Evolutionary conservation across 2,888 invertebrate genomes (phyloP).

Genomic region (Parascotia fuliginaria): DNA sequence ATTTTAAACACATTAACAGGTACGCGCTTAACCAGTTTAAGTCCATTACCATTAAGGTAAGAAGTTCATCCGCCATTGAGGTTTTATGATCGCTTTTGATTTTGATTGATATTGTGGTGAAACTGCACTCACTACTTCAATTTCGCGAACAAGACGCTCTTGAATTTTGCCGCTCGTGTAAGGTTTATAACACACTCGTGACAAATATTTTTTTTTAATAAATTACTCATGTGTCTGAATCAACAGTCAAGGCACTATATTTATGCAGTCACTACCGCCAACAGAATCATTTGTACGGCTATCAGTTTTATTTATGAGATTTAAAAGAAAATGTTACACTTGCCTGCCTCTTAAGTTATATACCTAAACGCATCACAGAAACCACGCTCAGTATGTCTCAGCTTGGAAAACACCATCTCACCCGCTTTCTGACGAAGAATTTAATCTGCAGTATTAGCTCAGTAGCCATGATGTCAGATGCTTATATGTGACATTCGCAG

Average conservation of each 20-base stretch:
- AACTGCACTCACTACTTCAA: slow-evolving; percentile 52
- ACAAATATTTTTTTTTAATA: not conserved
- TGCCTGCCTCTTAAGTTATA: no score
- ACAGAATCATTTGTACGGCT: no score
- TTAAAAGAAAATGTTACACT: no score
- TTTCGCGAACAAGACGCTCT: slow-evolving; percentile 13
- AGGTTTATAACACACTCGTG: slow-evolving; percentile 17
- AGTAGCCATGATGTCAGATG: slow-evolving; percentile 45
- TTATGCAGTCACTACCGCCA: no score
- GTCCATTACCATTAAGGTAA: slow-evolving; percentile 69
- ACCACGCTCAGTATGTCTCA: not conserved
- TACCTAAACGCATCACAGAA: no score
- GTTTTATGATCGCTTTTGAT: slow-evolving; percentile 73
- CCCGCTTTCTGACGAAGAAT: slow-evolving; percentile 33
- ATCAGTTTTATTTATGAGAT: no score
- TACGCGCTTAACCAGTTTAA: slow-evolving; percentile 43
- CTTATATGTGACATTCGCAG: slow-evolving; percentile 50
- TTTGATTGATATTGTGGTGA: slow-evolving; percentile 76
- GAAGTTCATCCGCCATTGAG: slow-evolving; percentile 59
- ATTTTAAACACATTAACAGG: slow-evolving; percentile 18
- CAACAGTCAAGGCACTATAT: no score
- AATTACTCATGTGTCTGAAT: not conserved
- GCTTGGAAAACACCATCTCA: no score
- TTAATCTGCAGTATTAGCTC: slow-evolving; percentile 46
- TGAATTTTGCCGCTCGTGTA: slow-evolving; percentile 37